phyloP scores from a whole-genome alignment of 2,797 vertebrate species.

The Simalia tracyae region DNA sequence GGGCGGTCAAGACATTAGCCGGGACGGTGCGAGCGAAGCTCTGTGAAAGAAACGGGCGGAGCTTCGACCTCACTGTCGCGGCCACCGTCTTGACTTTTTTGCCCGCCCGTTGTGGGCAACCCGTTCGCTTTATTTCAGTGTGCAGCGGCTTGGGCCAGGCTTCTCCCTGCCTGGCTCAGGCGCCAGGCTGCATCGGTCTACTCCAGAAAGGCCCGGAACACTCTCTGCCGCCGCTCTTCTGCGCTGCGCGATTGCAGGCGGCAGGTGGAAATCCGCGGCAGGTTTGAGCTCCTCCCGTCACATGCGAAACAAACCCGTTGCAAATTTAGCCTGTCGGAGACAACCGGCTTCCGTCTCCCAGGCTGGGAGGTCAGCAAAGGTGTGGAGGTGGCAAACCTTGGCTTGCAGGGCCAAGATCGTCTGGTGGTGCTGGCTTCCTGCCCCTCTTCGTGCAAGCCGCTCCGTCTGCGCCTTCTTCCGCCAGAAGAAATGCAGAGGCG shows the following conservation, averaged over 20 bases:
- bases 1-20: not conserved
- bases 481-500: not conserved
- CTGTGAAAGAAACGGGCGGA: no score
- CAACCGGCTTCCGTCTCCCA: not conserved
- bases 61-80: not conserved
- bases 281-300: not conserved
- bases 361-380: not conserved
- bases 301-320: not conserved
- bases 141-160: not conserved
- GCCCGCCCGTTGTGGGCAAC: not conserved
- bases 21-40: not conserved
- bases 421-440: not conserved
- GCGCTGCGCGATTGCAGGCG: not conserved
- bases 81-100: not conserved
- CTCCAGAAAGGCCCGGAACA: not conserved
- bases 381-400: not conserved
- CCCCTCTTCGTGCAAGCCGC: not conserved
- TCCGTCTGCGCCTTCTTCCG: not conserved
- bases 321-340: not conserved
- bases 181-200: not conserved
- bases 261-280: not conserved
- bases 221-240: not conserved
- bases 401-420: not conserved
- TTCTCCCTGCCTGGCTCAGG: not conserved
- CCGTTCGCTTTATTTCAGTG: not conserved